phyloP scores from a whole-genome alignment of 1,140 invertebrate species.

The Dreissena rostriformis region DNA sequence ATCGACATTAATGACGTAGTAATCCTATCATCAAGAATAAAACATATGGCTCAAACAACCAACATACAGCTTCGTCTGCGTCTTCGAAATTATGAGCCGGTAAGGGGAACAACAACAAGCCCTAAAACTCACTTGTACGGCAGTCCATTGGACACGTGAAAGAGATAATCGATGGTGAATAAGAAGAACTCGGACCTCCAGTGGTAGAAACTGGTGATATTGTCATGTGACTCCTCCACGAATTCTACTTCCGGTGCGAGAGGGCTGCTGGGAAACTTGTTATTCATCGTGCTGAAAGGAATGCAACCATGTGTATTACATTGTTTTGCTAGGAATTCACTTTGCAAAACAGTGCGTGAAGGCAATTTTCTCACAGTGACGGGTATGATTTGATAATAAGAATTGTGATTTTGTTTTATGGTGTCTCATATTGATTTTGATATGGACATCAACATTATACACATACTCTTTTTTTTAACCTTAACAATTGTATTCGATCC shows the following conservation, averaged over 20 bases:
- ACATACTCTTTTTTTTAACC: too few relatives aligned
- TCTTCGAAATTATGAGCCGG: not conserved
- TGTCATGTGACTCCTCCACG: constrained; percentile 55
- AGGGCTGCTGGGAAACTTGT: constrained; percentile 60
- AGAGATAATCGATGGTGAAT: constrained; percentile 64
- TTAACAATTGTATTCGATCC: too few relatives aligned
- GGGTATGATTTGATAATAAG: too few relatives aligned
- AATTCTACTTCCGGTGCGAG: constrained; percentile 57
- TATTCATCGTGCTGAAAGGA: constrained; percentile 59
- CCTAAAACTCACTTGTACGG: constrained; percentile 61
- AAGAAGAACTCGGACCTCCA: constrained; percentile 66
- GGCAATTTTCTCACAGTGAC: too few relatives aligned
- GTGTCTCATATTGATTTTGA: too few relatives aligned
- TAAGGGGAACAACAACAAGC: not conserved
- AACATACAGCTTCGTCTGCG: not conserved
- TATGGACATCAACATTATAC: too few relatives aligned
- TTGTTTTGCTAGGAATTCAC: too few relatives aligned
- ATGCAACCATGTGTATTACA: not conserved
- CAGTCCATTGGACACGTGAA: constrained; percentile 57
- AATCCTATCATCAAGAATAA: not conserved
- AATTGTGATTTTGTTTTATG: too few relatives aligned
- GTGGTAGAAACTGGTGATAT: constrained; percentile 64
- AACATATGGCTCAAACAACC: too few relatives aligned
- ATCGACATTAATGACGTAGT: not conserved
- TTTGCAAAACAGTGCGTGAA: too few relatives aligned